Conservation (phyloP, 2,888 invertebrate genomes). For the Coremacera marginata region DNA sequence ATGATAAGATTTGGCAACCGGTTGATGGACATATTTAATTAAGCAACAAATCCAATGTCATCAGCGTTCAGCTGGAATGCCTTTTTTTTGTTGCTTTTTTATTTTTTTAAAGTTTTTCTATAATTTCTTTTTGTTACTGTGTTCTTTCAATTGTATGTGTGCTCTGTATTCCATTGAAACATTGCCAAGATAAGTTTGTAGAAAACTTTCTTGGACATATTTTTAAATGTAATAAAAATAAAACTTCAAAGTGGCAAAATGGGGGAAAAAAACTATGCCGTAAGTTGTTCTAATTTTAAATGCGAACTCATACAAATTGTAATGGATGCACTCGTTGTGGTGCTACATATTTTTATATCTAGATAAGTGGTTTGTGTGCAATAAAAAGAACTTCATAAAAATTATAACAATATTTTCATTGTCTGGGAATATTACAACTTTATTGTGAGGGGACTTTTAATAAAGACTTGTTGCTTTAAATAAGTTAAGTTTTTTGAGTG, state of each 20-base stretch:
- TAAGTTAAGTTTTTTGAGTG: no score
- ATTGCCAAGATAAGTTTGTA: background rate
- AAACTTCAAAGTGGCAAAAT: background rate
- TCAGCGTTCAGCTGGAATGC: background rate
- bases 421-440: no score
- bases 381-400: no score
- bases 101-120: background rate
- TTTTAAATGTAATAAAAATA: background rate
- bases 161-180: background rate
- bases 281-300: background rate
- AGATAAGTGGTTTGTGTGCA: no score
- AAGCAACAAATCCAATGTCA: background rate
- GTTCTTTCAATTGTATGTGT: background rate
- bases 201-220: background rate
- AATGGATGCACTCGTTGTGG: background rate
- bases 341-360: no score
- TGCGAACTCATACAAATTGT: background rate
- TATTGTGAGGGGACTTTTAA: no score
- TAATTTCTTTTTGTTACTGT: background rate
- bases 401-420: no score
- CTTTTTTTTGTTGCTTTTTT: background rate
- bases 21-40: background rate
- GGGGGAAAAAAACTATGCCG: background rate
- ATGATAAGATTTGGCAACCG: no score
- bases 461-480: no score